Evolutionary conservation across 2,797 vertebrate species (phyloP).

Genomic region (Enteromius trimaculatus): DNA sequence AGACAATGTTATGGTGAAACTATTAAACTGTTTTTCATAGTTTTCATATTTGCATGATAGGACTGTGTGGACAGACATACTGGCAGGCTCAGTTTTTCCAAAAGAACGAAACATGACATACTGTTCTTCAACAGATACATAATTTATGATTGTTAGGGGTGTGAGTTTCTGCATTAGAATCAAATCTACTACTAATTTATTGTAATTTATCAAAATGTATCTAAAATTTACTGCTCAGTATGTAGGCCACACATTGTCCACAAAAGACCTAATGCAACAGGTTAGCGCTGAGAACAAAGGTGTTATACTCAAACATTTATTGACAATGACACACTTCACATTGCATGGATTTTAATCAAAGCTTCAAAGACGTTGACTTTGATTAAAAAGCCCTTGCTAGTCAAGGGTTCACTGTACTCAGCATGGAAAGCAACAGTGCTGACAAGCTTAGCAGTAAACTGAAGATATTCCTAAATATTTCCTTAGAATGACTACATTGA

Average conservation of each 20-base stretch:
- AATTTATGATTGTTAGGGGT: background rate
- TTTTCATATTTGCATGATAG: conserved; percentile 36
- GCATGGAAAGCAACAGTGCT: conserved; percentile 46
- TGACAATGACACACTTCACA: conserved; percentile 14
- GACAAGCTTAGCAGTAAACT: conserved; percentile 39
- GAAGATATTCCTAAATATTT: background rate
- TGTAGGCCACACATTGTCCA: conserved; percentile 43
- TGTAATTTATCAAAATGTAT: background rate
- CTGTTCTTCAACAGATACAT: background rate
- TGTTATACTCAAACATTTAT: conserved; percentile 27
- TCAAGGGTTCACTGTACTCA: conserved; percentile 38
- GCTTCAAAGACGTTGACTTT: conserved; percentile 29
- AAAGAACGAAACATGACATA: background rate
- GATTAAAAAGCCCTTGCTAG: conserved; percentile 54
- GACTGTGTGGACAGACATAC: conserved; percentile 38
- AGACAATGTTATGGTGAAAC: conserved; percentile 3
- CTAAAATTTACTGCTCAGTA: conserved; percentile 40
- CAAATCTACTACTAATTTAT: background rate
- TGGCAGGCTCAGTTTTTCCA: conserved; percentile 1
- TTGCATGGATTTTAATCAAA: conserved; percentile 58
- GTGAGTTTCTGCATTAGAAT: background rate
- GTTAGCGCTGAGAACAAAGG: conserved; percentile 59
- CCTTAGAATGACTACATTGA: background rate
- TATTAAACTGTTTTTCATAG: background rate
- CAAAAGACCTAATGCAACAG: conserved; percentile 54